phyloP scores from a whole-genome alignment of 2,113 vertebrate species.

The Cyprinodon variegatus region DNA sequence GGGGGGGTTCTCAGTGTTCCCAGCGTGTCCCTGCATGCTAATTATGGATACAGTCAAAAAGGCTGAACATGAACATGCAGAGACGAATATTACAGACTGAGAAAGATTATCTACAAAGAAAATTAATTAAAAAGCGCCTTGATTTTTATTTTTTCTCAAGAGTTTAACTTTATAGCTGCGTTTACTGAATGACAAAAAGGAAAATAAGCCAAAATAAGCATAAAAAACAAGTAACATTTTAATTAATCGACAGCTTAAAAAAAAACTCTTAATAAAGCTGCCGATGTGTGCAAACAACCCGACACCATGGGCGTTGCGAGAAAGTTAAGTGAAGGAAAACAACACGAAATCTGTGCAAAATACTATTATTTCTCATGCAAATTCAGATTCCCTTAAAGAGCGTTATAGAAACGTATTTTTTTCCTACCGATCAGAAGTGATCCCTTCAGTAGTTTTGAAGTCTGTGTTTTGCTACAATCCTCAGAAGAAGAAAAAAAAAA shows the following conservation, averaged over 20 bases:
- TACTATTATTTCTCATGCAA: not conserved
- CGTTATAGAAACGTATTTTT: not conserved
- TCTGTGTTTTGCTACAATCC: constrained; percentile 39
- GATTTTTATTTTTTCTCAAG: not conserved
- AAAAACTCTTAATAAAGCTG: not conserved
- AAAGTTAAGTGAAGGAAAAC: constrained; percentile 42
- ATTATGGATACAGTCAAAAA: not conserved
- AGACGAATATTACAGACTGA: not conserved
- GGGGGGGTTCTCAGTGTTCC: not conserved
- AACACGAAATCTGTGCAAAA: not conserved
- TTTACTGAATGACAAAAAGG: not conserved
- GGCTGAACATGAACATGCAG: not conserved
- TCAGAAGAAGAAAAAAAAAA: constrained; percentile 12
- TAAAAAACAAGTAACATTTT: not conserved
- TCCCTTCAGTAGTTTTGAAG: not conserved
- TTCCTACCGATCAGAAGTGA: constrained; percentile 42
- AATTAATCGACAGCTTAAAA: not conserved
- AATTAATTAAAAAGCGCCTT: not conserved
- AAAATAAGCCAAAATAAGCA: not conserved
- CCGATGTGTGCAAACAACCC: not conserved
- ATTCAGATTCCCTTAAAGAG: not conserved
- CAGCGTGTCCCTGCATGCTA: not conserved
- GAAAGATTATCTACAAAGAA: not conserved
- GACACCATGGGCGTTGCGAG: not conserved
- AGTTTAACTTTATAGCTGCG: not conserved